phyloP scores from a whole-genome alignment of 2,797 vertebrate species.

The Falco rusticolus region DNA sequence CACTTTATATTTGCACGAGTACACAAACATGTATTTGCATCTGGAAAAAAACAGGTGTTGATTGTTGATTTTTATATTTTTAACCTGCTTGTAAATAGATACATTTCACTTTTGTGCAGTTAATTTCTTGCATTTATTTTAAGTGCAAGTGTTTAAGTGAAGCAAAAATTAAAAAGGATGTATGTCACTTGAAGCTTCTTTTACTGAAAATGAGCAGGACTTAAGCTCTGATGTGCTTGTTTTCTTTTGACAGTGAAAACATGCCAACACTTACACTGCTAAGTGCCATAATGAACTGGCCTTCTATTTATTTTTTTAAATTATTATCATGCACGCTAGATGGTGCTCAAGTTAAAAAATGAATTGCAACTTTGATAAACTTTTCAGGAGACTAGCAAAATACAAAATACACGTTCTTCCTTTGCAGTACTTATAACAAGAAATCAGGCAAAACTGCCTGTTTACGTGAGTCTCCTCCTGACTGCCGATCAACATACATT shows the following conservation, averaged over 20 bases:
- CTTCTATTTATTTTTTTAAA: not conserved
- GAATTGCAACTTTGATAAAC: not conserved
- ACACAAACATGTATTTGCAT: not conserved
- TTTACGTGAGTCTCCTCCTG: not conserved
- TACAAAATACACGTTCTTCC: not conserved
- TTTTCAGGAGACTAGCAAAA: not conserved
- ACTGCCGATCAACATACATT: not conserved
- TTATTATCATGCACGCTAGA: slow-evolving; percentile 52
- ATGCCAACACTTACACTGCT: not conserved
- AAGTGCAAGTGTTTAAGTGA: not conserved
- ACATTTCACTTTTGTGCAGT: not conserved
- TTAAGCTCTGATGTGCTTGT: not conserved
- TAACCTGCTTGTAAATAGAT: not conserved
- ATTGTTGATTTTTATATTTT: not conserved
- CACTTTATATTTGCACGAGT: not conserved
- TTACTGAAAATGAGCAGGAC: not conserved
- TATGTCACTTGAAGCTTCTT: not conserved
- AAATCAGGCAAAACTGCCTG: not conserved
- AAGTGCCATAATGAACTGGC: not conserved
- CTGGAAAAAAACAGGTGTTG: not conserved
- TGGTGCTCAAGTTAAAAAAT: slow-evolving; percentile 68
- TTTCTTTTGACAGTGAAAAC: not conserved
- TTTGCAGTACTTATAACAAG: not conserved
- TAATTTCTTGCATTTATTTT: not conserved
- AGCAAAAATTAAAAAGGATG: not conserved